A percentile compares a stretch with the other conserved stretches of the same genome.
phyloP scores from a whole-genome alignment of 2,888 invertebrate species.

The Acrobasis consociella region DNA sequence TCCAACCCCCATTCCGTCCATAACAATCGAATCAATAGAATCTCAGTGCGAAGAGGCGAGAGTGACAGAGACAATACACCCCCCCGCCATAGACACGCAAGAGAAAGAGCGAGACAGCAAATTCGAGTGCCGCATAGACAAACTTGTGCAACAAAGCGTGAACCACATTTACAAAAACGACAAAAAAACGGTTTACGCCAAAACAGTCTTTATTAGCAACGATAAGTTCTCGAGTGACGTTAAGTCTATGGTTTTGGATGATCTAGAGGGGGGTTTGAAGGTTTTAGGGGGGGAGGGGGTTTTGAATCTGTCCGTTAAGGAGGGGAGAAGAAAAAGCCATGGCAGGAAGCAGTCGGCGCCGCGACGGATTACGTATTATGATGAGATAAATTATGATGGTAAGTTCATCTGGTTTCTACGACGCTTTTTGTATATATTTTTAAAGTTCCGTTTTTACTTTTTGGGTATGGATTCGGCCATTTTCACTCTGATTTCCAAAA shows the following conservation, averaged over 20 bases:
- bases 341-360: slow-evolving; percentile 74
- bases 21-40: slow-evolving; percentile 43
- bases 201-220: slow-evolving; percentile 66
- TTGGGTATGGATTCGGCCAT: no score
- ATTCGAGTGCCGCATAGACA: slow-evolving; percentile 72
- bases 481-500: no score
- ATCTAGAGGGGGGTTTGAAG: slow-evolving; percentile 29
- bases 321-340: slow-evolving; percentile 62
- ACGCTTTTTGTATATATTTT: no score
- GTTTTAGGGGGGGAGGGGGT: slow-evolving; percentile 45
- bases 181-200: slow-evolving; percentile 65
- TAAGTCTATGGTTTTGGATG: slow-evolving; percentile 44
- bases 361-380: slow-evolving; percentile 57
- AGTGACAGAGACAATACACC: slow-evolving; percentile 42
- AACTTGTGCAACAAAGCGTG: slow-evolving; percentile 69
- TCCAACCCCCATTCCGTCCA: slow-evolving; percentile 52
- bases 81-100: slow-evolving; percentile 37
- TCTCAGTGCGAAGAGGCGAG: slow-evolving; percentile 43
- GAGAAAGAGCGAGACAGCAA: slow-evolving; percentile 37
- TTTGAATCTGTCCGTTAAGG: slow-evolving; percentile 68
- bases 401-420: slow-evolving; percentile 27
- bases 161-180: slow-evolving; percentile 68
- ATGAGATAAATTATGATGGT: slow-evolving; percentile 56
- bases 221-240: slow-evolving; percentile 46
- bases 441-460: no score